Conservation (phyloP, 2,888 invertebrate genomes). For the Chouioia cunea region DNA sequence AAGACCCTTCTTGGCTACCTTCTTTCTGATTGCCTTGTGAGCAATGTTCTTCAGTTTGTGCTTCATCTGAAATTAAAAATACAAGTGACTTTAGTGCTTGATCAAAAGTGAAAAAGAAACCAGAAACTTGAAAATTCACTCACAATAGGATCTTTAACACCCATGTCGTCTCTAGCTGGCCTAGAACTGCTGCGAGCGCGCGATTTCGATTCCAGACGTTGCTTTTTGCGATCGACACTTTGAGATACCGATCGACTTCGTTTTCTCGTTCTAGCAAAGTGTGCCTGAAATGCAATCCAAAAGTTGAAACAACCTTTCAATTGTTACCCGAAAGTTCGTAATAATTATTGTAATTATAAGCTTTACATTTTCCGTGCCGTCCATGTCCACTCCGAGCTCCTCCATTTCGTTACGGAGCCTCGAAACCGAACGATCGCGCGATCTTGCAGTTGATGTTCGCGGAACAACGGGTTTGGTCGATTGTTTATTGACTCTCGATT, state of each 20-base stretch:
- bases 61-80: slow-evolving; percentile 77
- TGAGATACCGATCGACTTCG: slow-evolving; percentile 74
- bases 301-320: slow-evolving; percentile 16
- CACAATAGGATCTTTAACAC: slow-evolving; percentile 80
- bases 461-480: slow-evolving; percentile 88
- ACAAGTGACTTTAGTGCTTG: background rate
- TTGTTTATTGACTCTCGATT: slow-evolving; percentile 85
- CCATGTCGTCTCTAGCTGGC: slow-evolving; percentile 82
- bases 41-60: slow-evolving; percentile 84
- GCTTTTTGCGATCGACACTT: slow-evolving; percentile 71
- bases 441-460: slow-evolving; percentile 80
- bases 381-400: slow-evolving; percentile 91
- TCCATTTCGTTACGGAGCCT: slow-evolving; percentile 86
- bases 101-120: background rate
- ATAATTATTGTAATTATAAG: slow-evolving; percentile 37
- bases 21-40: slow-evolving; percentile 86
- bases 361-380: slow-evolving; percentile 74
- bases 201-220: slow-evolving; percentile 67
- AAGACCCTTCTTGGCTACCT: slow-evolving; percentile 85
- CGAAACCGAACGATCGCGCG: slow-evolving; percentile 78
- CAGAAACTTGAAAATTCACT: slow-evolving; percentile 4
- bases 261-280: slow-evolving; percentile 80
- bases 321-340: background rate
- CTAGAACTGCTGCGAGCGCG: slow-evolving; percentile 71
- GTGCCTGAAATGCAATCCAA: slow-evolving; percentile 69